Percentiles rank a stretch among this genome's conserved stretches.
phyloP scores from a whole-genome alignment of 2,113 vertebrate species.

The Actenoides hombroni region DNA sequence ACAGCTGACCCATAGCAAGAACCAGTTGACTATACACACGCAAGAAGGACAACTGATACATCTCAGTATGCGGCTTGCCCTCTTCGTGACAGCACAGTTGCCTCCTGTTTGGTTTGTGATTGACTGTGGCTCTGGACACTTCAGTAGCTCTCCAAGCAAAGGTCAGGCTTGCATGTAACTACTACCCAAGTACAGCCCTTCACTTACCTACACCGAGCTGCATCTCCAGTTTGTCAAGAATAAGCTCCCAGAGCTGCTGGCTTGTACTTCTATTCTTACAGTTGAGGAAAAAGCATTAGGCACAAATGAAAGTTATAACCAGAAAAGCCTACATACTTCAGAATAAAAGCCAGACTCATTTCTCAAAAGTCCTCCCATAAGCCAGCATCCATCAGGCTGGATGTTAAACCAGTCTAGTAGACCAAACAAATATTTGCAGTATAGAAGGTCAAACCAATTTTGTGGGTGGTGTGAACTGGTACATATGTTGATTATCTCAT shows the following conservation, averaged over 20 bases:
- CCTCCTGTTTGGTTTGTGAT: background rate
- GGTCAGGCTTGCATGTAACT: rapidly evolving
- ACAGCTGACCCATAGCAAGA: background rate
- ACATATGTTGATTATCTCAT: background rate
- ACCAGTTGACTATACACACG: background rate
- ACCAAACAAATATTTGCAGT: background rate
- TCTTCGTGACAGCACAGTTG: background rate
- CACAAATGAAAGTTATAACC: background rate
- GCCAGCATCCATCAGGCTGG: background rate
- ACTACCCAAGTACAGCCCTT: background rate
- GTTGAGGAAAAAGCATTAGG: background rate
- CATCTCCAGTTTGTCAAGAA: background rate
- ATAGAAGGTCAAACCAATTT: background rate
- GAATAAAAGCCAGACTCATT: background rate
- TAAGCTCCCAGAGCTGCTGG: background rate
- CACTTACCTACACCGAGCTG: background rate
- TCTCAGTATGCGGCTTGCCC: rapidly evolving
- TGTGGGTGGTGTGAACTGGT: background rate
- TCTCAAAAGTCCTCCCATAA: background rate
- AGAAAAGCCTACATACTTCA: background rate
- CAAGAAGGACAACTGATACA: background rate
- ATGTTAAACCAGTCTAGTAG: background rate
- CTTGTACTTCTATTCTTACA: background rate
- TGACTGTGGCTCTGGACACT: background rate
- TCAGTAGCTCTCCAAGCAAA: background rate